Conservation (phyloP, 2,797 vertebrate genomes). For the Gallinago stenura region DNA sequence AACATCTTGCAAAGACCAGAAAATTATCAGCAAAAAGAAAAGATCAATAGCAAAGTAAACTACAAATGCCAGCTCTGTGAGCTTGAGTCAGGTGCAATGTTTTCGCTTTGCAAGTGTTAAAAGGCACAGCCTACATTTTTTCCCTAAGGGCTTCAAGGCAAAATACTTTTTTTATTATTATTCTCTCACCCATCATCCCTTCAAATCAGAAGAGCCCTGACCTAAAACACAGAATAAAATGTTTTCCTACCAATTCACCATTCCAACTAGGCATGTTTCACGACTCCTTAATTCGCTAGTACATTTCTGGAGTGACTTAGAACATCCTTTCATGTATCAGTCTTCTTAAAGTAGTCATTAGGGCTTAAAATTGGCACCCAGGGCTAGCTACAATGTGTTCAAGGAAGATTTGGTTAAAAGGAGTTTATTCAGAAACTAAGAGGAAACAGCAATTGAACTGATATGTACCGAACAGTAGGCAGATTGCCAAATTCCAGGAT, state of each 20-base stretch:
- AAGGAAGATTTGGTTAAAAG: slow-evolving; percentile 41
- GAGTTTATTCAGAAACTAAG: slow-evolving; percentile 51
- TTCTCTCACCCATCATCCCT: neutral
- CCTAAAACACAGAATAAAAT: slow-evolving; percentile 6
- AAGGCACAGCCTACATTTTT: neutral
- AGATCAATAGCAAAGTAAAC: neutral
- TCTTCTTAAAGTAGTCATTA: slow-evolving; percentile 12
- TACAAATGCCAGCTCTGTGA: neutral
- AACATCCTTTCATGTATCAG: neutral
- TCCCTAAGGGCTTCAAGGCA: neutral
- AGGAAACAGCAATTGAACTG: slow-evolving; percentile 24
- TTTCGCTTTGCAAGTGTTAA: neutral
- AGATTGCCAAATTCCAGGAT: neutral
- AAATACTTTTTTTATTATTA: neutral
- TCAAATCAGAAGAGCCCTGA: neutral
- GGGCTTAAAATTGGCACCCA: slow-evolving; percentile 13
- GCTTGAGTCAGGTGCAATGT: neutral
- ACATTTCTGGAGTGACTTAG: neutral
- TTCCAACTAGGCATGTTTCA: neutral
- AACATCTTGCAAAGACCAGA: neutral
- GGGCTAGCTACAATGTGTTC: neutral
- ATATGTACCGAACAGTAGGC: neutral
- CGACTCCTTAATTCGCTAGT: neutral
- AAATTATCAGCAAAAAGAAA: neutral
- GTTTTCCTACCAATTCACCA: neutral